Conservation (phyloP, 2,797 vertebrate species). For the Neostethus bicornis region DNA sequence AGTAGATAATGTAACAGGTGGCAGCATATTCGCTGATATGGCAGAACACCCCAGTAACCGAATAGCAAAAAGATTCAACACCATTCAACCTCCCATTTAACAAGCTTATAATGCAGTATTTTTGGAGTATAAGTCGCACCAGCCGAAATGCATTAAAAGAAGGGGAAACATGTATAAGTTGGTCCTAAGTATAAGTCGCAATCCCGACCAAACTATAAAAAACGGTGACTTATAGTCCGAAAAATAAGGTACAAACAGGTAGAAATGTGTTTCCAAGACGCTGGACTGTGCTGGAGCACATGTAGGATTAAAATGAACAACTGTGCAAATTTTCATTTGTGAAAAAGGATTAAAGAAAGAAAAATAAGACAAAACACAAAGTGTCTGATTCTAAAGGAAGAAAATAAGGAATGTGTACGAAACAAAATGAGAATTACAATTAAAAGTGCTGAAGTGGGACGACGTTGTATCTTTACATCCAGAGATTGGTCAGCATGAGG, state of each 20-base stretch:
- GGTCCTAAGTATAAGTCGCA: too few relatives aligned
- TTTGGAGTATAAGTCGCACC: too few relatives aligned
- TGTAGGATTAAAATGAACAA: neutral
- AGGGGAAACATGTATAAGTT: too few relatives aligned
- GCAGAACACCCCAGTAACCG: slow-evolving; percentile 73
- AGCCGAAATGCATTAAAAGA: too few relatives aligned
- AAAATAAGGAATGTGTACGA: neutral
- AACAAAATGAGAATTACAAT: neutral
- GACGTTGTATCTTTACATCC: slow-evolving; percentile 33
- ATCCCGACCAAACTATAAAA: too few relatives aligned
- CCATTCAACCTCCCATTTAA: neutral
- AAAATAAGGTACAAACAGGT: slow-evolving; percentile 18
- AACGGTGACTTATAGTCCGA: too few relatives aligned
- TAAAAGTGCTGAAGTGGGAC: neutral
- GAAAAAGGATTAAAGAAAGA: neutral
- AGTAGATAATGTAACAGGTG: slow-evolving; percentile 76
- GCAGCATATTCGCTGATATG: slow-evolving; percentile 81
- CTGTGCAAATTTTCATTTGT: slow-evolving; percentile 13
- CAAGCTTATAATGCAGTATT: too few relatives aligned
- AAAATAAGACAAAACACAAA: neutral
- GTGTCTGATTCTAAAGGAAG: neutral
- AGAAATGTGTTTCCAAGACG: slow-evolving; percentile 3
- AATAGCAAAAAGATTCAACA: slow-evolving; percentile 25
- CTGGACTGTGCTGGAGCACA: neutral
- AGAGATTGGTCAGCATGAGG: slow-evolving; percentile 52